A percentile compares a stretch with the other conserved stretches of the same genome.
Conservation (phyloP, 2,797 vertebrate species). For the Onychomys arenicola region DNA sequence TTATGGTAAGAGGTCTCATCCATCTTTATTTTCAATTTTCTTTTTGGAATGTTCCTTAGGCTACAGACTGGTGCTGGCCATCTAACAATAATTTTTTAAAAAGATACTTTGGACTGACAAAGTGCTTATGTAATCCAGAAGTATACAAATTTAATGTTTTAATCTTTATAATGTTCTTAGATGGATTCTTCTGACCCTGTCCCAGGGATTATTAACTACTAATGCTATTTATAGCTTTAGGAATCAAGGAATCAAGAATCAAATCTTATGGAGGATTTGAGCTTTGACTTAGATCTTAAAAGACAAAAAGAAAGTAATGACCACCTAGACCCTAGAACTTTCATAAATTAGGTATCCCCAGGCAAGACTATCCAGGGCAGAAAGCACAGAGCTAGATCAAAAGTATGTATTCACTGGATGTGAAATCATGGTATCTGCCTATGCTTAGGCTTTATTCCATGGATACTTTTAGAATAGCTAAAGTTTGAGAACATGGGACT, state of each 20-base stretch:
- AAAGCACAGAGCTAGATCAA: not conserved
- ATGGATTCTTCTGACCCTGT: not conserved
- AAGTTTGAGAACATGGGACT: not conserved
- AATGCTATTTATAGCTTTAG: not conserved
- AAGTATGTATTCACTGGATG: not conserved
- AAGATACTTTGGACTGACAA: not conserved
- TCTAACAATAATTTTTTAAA: not conserved
- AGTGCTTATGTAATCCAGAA: not conserved
- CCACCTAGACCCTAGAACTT: not conserved
- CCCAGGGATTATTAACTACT: not conserved
- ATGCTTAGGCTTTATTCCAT: not conserved
- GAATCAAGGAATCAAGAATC: not conserved
- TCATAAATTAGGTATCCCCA: not conserved
- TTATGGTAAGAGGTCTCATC: not conserved
- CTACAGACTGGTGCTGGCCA: not conserved
- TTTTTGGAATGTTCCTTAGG: not conserved
- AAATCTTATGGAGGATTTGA: not conserved
- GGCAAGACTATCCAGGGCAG: not conserved
- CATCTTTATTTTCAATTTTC: conserved; percentile 43
- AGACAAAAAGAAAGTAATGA: conserved; percentile 25
- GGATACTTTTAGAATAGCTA: not conserved
- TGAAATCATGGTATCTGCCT: not conserved
- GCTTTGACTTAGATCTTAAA: conserved; percentile 39
- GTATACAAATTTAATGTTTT: not conserved
- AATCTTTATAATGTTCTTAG: not conserved